Evolutionary conservation across 2,113 vertebrate species (phyloP).

Genomic region (Microcebus tavaratra): DNA sequence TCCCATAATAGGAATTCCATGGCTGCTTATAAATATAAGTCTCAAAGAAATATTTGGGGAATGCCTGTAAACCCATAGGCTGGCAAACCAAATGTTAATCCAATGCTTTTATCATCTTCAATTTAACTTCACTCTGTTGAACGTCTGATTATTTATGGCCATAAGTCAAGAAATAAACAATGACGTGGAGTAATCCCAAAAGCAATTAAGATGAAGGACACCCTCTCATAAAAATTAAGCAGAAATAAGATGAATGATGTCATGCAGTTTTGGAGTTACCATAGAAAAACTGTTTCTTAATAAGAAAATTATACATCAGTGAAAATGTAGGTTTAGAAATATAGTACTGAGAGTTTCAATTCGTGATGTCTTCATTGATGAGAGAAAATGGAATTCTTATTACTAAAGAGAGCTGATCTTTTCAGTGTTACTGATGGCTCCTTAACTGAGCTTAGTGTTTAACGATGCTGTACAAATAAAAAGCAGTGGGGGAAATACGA

Average conservation of each 20-base stretch:
- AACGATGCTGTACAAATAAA: constrained; percentile 85
- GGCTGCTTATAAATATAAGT: constrained; percentile 43
- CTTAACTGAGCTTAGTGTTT: constrained; percentile 71
- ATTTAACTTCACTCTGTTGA: not conserved
- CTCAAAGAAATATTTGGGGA: constrained; percentile 46
- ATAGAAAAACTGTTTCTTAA: constrained; percentile 81
- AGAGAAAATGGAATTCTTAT: constrained; percentile 65
- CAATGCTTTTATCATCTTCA: constrained; percentile 12
- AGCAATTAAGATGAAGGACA: constrained; percentile 74
- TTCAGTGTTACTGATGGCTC: constrained; percentile 61
- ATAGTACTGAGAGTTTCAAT: constrained; percentile 77
- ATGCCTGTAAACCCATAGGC: constrained; percentile 11
- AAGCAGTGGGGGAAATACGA: constrained; percentile 81
- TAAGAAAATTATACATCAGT: constrained; percentile 84
- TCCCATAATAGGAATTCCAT: not conserved
- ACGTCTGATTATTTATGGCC: constrained; percentile 35
- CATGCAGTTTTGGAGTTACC: constrained; percentile 81
- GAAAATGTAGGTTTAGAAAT: constrained; percentile 83
- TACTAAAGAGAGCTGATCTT: constrained; percentile 71
- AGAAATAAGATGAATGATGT: constrained; percentile 72
- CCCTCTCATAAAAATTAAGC: constrained; percentile 79
- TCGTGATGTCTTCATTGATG: constrained; percentile 68
- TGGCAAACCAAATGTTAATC: not conserved
- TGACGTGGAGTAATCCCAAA: constrained; percentile 57
- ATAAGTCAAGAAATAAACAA: not conserved